A percentile compares a stretch with the other conserved stretches of the same genome.
phyloP scores from a whole-genome alignment of 2,888 invertebrate species.

The Nezara viridula region DNA sequence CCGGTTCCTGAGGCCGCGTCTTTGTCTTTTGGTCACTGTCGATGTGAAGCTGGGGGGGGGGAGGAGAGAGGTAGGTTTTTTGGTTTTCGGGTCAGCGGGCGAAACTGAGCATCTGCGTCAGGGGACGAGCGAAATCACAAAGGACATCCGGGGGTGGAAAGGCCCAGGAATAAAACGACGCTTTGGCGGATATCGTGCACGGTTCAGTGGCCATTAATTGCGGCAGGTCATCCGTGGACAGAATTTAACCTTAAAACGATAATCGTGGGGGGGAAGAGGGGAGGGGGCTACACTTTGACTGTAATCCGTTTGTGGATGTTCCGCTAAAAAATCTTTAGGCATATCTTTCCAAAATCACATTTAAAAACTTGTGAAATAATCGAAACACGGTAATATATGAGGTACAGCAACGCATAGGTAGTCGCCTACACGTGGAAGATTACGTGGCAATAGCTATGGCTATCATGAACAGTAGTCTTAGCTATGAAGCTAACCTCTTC shows the following conservation, averaged over 20 bases:
- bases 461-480: too few species aligned
- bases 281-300: too few species aligned
- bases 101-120: background rate
- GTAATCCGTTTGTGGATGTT: too few species aligned
- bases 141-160: background rate
- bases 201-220: background rate
- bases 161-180: background rate
- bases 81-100: background rate
- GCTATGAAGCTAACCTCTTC: too few species aligned
- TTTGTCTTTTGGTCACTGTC: constrained; percentile 14
- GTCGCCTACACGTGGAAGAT: too few species aligned
- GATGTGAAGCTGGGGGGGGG: too few species aligned
- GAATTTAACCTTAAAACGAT: background rate
- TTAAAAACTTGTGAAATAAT: too few species aligned
- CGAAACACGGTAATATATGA: too few species aligned
- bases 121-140: background rate
- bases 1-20: background rate
- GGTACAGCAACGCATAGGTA: too few species aligned
- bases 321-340: too few species aligned
- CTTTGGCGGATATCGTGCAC: background rate
- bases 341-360: too few species aligned
- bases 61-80: background rate
- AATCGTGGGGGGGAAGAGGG: background rate
- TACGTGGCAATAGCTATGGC: too few species aligned
- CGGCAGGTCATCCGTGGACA: background rate